Conservation (phyloP, 2,113 vertebrate genomes). For the Speoplatyrhinus poulsoni region DNA sequence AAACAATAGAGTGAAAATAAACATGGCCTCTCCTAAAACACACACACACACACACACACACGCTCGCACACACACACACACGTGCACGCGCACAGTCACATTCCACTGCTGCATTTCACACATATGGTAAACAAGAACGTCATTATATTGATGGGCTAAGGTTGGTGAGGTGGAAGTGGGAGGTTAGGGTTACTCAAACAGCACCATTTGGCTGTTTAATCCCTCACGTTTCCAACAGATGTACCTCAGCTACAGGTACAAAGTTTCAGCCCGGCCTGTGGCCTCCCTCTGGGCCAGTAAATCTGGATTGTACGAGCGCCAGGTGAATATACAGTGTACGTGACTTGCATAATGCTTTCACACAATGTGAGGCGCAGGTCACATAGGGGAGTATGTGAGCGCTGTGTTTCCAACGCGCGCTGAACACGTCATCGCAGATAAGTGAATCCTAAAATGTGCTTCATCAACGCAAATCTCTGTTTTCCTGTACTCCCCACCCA, state of each 20-base stretch:
- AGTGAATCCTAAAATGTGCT: neutral
- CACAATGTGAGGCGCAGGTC: neutral
- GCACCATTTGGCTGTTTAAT: slow-evolving; percentile 55
- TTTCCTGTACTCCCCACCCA: neutral
- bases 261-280: slow-evolving; percentile 21
- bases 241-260: slow-evolving; percentile 39
- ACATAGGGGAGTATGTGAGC: too few relatives aligned
- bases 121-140: slow-evolving; percentile 65
- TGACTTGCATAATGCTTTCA: neutral
- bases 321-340: neutral
- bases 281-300: neutral
- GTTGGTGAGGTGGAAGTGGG: slow-evolving; percentile 10
- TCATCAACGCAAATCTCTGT: slow-evolving; percentile 18
- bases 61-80: slow-evolving; percentile 31
- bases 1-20: slow-evolving; percentile 70
- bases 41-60: slow-evolving; percentile 22
- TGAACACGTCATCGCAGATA: neutral
- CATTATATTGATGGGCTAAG: slow-evolving; percentile 49
- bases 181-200: slow-evolving; percentile 42
- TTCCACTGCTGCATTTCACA: slow-evolving; percentile 65
- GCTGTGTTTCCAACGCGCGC: neutral
- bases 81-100: slow-evolving; percentile 40
- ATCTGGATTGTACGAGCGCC: neutral
- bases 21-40: slow-evolving; percentile 54
- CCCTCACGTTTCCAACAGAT: slow-evolving; percentile 53